Evolutionary conservation across 2,888 invertebrate species (phyloP), one percentile per base, ranked within the genome.

Genomic region (Sinopyrophorus schimmeli): DNA sequence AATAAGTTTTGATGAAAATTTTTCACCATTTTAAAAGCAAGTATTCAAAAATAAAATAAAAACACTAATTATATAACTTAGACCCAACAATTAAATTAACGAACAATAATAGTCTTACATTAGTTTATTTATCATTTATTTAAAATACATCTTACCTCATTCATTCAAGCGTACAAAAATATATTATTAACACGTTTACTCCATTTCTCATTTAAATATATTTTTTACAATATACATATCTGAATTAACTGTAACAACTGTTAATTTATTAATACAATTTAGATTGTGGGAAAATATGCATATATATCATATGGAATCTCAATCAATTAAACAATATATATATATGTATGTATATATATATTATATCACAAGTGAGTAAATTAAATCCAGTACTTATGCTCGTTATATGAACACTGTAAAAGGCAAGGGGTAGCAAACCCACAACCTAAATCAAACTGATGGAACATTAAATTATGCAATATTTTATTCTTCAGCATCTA

Each of bases 111-210:
- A 11, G 11, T 18, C 18, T 18, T 23, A 35, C n/a, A n/a, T 20
- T 24, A 21, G 17, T 34, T 43, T 38, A 47, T 38, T 47, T 47
- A 39, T 40, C 31, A 32, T 39, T 43, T 49, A 44, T 63, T 67
- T 64, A 64, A 66, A 68, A 65, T 68, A 65, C 65, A 63, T 65
- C 65, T 66, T 65, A 63, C 65, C 66, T 58, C 71, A 72, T 68
- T 70, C 71, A 69, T 69, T 65, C 72, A 71, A 70, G 70, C 71
- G 70, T 72, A 73, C 71, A 73, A 72, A 73, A 72, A 73, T 73
- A 73, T 73, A 72, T 69, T 69, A 66, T 68, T 64, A 67, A 70
- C 67, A 69, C 66, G 64, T 66, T 67, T 69, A 70, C 67, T 35
- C 59, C 61, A 55, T 55, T 61, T 58, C 54, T 58, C 58, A 52